Percentiles rank a stretch among this genome's conserved stretches.
phyloP scores from a whole-genome alignment of 2,888 invertebrate genomes.

The Craniophora ligustri region DNA sequence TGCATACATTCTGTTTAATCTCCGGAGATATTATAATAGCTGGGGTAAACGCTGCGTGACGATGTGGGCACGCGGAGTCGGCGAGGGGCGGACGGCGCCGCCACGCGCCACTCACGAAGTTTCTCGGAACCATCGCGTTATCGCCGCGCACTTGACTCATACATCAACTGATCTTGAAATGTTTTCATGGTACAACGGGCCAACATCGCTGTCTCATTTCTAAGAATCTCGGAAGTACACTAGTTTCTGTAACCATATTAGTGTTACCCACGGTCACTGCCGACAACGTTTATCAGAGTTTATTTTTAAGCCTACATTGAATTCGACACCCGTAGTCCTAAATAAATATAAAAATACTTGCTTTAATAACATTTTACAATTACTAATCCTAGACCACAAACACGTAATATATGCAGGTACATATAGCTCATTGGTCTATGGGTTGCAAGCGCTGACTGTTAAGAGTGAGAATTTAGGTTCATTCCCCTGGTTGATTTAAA shows the following conservation, averaged over 20 bases:
- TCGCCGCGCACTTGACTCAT: constrained; percentile 50
- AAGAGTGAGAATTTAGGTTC: no score
- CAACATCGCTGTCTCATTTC: constrained; percentile 25
- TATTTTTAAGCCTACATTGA: constrained; percentile 24
- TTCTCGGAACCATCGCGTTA: constrained; percentile 47
- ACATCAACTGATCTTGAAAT: constrained; percentile 49
- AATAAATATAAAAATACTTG: constrained; percentile 8
- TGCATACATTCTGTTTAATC: constrained; percentile 40
- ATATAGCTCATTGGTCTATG: no score
- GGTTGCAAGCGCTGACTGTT: no score
- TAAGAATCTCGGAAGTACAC: constrained; percentile 11
- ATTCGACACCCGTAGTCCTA: constrained; percentile 6
- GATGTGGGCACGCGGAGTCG: no score
- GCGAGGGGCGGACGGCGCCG: constrained; percentile 12
- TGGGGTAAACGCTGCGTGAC: constrained; percentile 35
- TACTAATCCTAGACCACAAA: no score
- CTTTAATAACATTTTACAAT: no score
- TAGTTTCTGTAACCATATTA: constrained; percentile 13
- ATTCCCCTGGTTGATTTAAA: no score
- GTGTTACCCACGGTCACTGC: constrained; percentile 11
- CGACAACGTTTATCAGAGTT: constrained; percentile 10
- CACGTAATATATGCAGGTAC: no score
- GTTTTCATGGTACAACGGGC: constrained; percentile 33
- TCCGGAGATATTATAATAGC: constrained; percentile 9
- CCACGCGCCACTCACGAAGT: constrained; percentile 6